Evolutionary conservation across 2,797 vertebrate genomes (phyloP), one percentile per base, ranked within the genome.

Genomic region (Gambusia yucatana): DNA sequence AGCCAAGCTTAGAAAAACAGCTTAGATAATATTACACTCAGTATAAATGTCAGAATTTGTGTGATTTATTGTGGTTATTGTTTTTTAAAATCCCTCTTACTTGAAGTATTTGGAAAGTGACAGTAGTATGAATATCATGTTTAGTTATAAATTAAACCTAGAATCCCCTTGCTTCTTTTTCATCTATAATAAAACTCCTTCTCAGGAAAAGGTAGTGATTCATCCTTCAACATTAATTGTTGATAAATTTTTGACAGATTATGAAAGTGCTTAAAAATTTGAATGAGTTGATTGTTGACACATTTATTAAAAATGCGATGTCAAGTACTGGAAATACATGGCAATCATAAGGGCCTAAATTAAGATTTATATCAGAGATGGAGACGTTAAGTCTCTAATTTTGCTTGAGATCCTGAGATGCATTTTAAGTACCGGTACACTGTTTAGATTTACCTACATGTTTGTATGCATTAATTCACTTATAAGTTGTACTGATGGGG

Each of bases 341-440:
- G 79, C 83, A 80, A 92, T 91, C 88, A 87, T 90, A 85, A 90
- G 83, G 73, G 85, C 76, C 81, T 81, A 52, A 75, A 77, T 73
- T 82, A 65, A 87, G 85, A 84, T 88, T 86, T 85, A 87, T 81
- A 74, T 84, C 77, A 84, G 72, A 86, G 81, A 86, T 88, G 75
- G 82, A 86, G 77, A 89, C 89, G 84, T 86, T 88, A 89, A 88
- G 82, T 76, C 81, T 85, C 86, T 81, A 82, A 85, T 88, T 90
- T 87, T 91, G 79, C 75, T 79, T 86, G 73, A 86, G 84, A 33
- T 33, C 33, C 82, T 88, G 83, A 77, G 33, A 33, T 1, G 33
- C 33, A 61, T 84, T 91, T 92, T 87, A 84, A 91, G 92, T 85
- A 82, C 82, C 85, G 55, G n/a, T n/a, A n/a, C n/a, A n/a, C 87